A percentile compares a stretch with the other conserved stretches of the same genome.
Evolutionary conservation across 1,140 invertebrate genomes (phyloP).

Genomic region (Geopemphigus sp.): DNA sequence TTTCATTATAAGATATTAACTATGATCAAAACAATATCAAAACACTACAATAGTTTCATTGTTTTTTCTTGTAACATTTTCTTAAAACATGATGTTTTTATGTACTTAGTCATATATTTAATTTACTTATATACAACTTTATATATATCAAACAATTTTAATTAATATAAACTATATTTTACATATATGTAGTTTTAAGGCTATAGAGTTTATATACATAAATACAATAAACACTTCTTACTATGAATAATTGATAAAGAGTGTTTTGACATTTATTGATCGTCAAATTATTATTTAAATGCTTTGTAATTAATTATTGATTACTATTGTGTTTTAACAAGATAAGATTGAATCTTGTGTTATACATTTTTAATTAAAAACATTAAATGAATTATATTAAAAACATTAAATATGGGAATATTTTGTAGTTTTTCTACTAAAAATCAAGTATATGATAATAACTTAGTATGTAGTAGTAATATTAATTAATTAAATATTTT

Average conservation of each 20-base stretch:
- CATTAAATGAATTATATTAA: not conserved
- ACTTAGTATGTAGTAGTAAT: not conserved
- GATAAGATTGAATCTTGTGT: conserved; percentile 16
- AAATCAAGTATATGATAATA: conserved; percentile 32
- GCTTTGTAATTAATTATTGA: conserved; percentile 18
- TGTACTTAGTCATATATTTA: no score
- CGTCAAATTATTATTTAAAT: conserved; percentile 22
- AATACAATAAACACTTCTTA: not conserved
- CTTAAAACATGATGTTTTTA: no score
- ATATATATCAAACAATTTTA: conserved; percentile 1
- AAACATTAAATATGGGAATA: conserved; percentile 36
- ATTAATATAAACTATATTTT: conserved; percentile 20
- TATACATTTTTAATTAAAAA: not conserved
- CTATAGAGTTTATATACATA: not conserved
- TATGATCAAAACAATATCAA: no score
- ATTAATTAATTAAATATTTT: not conserved
- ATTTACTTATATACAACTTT: no score
- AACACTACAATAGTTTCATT: no score
- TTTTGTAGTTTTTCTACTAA: conserved; percentile 32
- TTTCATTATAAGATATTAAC: no score
- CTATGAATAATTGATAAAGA: not conserved
- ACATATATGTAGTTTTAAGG: not conserved
- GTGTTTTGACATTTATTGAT: conserved; percentile 9
- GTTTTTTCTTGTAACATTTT: no score
- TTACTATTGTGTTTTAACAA: conserved; percentile 10